Percentiles rank a stretch among this genome's conserved stretches.
Conservation (phyloP, 2,113 vertebrate genomes). For the Acinonyx jubatus region DNA sequence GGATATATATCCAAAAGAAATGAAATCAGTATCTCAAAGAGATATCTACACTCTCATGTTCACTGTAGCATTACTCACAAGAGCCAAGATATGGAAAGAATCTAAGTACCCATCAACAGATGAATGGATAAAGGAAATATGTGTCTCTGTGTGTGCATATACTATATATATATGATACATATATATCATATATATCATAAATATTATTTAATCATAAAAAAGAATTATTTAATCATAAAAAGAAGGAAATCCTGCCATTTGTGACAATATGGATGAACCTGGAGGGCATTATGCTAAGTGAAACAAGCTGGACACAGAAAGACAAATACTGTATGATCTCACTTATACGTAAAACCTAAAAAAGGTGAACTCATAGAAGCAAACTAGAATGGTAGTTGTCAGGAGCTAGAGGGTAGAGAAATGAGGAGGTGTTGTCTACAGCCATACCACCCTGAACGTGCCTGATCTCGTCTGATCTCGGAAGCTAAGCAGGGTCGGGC, state of each 20-base stretch:
- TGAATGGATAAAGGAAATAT: neutral
- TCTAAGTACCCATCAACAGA: neutral
- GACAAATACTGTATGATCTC: neutral
- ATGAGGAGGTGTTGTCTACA: neutral
- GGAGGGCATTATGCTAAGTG: neutral
- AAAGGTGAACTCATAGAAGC: neutral
- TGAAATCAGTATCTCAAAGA: neutral
- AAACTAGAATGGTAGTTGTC: neutral
- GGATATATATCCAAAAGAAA: neutral
- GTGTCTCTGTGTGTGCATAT: neutral
- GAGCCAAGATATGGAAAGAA: neutral
- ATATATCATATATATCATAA: no score
- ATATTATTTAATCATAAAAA: no score
- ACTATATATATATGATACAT: no score
- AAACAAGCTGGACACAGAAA: neutral
- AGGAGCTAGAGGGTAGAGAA: neutral
- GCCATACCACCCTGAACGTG: no score
- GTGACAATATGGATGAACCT: neutral
- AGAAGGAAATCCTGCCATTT: neutral
- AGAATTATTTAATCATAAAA: neutral
- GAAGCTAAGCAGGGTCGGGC: no score
- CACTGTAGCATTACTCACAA: neutral
- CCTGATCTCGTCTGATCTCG: no score
- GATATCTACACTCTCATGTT: neutral
- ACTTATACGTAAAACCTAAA: neutral